These are phyloP conservation scores for Aphidoletes aphidimyza DNA, from an alignment of 2,888 invertebrate genomes.

Conservation along the genomic window DNA sequence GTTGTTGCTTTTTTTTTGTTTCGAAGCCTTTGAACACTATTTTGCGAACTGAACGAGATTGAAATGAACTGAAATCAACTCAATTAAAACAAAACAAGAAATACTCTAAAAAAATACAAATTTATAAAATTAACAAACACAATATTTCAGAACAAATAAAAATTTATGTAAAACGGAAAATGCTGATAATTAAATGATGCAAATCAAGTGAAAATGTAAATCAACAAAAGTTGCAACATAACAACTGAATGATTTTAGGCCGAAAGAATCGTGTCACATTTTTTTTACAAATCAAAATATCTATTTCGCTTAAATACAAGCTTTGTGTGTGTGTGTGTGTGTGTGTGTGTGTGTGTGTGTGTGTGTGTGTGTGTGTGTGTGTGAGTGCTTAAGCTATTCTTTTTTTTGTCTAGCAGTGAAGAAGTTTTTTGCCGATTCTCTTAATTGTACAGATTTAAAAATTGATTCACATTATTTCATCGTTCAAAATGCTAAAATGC, in stretches of 20 bases:
- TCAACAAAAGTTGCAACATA: neutral
- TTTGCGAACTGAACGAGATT: constrained; percentile 45
- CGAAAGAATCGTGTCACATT: neutral
- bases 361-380: too few relatives aligned
- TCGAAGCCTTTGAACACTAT: neutral
- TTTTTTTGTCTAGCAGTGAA: neutral
- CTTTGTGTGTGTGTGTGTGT: neutral
- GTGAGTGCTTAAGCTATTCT: constrained; percentile 3
- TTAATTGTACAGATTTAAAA: constrained; percentile 21
- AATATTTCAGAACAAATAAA: neutral
- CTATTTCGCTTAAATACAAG: constrained; percentile 20
- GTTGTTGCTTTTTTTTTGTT: neutral
- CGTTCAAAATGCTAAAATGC: neutral
- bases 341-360: neutral
- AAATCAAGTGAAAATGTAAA: neutral
- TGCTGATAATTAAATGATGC: neutral
- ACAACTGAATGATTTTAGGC: constrained; percentile 35
- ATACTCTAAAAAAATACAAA: neutral
- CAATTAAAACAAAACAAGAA: too few relatives aligned
- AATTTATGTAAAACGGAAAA: neutral
- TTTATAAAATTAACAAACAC: constrained; percentile 18
- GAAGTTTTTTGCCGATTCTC: neutral
- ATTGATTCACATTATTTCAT: constrained; percentile 2
- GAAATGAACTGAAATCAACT: neutral
- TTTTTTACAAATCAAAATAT: constrained; percentile 27